phyloP scores from a whole-genome alignment of 1,140 invertebrate genomes.

The Grapholita molesta region DNA sequence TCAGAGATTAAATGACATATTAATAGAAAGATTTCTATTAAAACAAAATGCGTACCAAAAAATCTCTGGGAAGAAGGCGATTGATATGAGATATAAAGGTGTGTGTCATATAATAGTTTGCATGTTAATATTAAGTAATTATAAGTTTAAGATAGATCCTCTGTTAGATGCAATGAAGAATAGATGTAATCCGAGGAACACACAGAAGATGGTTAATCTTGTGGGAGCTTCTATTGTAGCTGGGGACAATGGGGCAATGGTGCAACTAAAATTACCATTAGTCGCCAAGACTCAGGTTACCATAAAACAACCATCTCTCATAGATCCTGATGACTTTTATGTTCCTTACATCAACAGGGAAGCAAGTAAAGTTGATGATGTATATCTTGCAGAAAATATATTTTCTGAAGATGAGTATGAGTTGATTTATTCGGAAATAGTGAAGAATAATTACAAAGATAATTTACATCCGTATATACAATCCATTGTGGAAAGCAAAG shows the following conservation, averaged over 20 bases:
- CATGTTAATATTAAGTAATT: constrained; percentile 53
- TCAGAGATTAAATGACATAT: constrained; percentile 44
- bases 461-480: constrained; percentile 43
- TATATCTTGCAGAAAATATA: constrained; percentile 53
- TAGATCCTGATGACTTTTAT: constrained; percentile 61
- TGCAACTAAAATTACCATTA: constrained; percentile 55
- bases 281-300: constrained; percentile 26
- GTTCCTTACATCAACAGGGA: constrained; percentile 55
- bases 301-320: no score
- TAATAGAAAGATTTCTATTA: constrained; percentile 58
- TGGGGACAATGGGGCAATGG: constrained; percentile 36
- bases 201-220: constrained; percentile 38
- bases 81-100: background rate
- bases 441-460: constrained; percentile 42
- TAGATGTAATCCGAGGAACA: constrained; percentile 32
- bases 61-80: background rate
- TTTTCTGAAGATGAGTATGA: constrained; percentile 49
- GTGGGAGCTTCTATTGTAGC: constrained; percentile 47
- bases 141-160: constrained; percentile 46
- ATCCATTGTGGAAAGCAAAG: constrained; percentile 32
- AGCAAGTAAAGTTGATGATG: constrained; percentile 40
- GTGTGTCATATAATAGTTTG: constrained; percentile 57
- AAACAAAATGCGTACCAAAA: constrained; percentile 23
- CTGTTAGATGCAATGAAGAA: constrained; percentile 46
- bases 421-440: constrained; percentile 50